Evolutionary conservation across 2,797 vertebrate genomes (phyloP), one percentile per base, ranked within the genome.

Genomic region (Phrynocephalus guinanensis): DNA sequence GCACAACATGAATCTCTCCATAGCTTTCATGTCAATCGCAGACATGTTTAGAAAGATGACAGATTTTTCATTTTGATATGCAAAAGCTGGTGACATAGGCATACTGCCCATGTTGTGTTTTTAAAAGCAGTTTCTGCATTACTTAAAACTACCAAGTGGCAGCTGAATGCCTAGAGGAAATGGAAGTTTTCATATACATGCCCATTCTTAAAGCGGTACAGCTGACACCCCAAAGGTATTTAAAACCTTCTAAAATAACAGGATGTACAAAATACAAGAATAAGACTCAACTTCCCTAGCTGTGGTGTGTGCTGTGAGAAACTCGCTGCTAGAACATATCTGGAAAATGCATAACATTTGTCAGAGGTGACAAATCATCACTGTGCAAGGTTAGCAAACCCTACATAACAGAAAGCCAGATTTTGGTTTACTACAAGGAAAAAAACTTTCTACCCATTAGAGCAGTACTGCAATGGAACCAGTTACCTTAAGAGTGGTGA

Each of bases 41-140:
- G 84, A 73, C 86, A 78, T 85, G 24, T 66, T 50, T 78, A 10
- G 70, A 75, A 87, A 88, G 28, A 71, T 28, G 52, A 28, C 76
- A 20, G 28, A 2, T 66, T 5, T 6, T 24, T 16, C 18, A 68
- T 15, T 30, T 71, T 60, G 78, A 3, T 52, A 15, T n/a, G 15
- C 20, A 79, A 72, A 30, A 38, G 16, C 50, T 72, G 48, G 26
- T 9, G 3, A n/a, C 28, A 56, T 66, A 24, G 24, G 3, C 6
- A 70, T 86, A 87, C 88, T 71, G 76, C 84, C 91, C 79, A 60
- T 83, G 86, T 92, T 52, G 38, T 22, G 28, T 80, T 56, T 87
- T 92, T 85, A 91, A 91, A 91, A 70, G 77, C 71, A 76, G 82
- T 70, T 67, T 63, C 48, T 82, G 0, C 0, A 3, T 52, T 86